These are phyloP conservation scores for Blastomussa wellsi DNA, from an alignment of 92 coral and sea anemone species.

Conservation along the genomic window DNA sequence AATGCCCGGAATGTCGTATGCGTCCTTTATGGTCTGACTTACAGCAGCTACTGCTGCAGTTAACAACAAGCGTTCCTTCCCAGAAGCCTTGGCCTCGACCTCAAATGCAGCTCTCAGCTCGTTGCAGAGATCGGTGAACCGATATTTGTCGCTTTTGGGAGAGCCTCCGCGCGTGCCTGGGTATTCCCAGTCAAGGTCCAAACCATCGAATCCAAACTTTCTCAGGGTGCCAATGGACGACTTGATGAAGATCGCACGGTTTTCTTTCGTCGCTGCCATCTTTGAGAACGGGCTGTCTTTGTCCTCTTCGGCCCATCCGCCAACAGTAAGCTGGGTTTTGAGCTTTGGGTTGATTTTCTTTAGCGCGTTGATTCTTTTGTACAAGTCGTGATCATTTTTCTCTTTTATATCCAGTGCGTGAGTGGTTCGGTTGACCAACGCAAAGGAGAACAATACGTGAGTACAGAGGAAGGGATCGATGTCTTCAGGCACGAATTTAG, in stretches of 20 bases:
- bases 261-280: constrained; percentile 77
- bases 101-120: constrained; percentile 84
- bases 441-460: constrained; percentile 67
- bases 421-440: constrained; percentile 60
- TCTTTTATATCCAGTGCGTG: constrained; percentile 67
- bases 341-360: constrained; percentile 81
- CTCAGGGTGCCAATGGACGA: constrained; percentile 65
- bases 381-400: constrained; percentile 76
- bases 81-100: constrained; percentile 73
- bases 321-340: constrained; percentile 83
- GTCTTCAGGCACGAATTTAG: constrained; percentile 73
- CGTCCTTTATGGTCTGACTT: constrained; percentile 66
- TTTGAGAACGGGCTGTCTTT: constrained; percentile 86
- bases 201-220: constrained; percentile 66
- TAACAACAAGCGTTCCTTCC: constrained; percentile 70
- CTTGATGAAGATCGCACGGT: constrained; percentile 65
- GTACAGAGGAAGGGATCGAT: constrained; percentile 80
- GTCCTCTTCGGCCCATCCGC: constrained; percentile 90
- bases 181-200: constrained; percentile 86
- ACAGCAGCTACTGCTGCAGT: constrained; percentile 95
- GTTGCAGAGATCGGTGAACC: constrained; percentile 74
- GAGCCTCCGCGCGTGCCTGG: constrained; percentile 83
- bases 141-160: constrained; percentile 71
- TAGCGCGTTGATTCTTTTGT: constrained; percentile 64
- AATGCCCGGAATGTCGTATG: constrained; percentile 65